Conservation (phyloP, 2,113 vertebrate species). For the Aldabrachelys gigantea region DNA sequence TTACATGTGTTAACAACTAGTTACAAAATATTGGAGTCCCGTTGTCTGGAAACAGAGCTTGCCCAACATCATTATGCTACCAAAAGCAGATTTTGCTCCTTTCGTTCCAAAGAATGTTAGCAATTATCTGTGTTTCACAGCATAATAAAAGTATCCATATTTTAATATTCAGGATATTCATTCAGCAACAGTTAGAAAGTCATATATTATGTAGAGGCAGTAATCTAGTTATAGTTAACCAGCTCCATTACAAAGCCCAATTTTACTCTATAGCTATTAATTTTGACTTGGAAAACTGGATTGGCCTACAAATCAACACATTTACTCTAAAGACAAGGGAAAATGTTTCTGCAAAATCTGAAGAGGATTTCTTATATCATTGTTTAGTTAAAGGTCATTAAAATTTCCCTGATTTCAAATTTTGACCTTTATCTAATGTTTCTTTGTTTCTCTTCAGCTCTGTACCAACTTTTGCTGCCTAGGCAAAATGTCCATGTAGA, state of each 20-base stretch:
- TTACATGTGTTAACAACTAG: slow-evolving; percentile 50
- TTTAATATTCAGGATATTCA: slow-evolving; percentile 52
- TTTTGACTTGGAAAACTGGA: background rate
- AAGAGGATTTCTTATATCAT: background rate
- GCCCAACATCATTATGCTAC: slow-evolving; percentile 59
- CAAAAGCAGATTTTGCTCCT: slow-evolving; percentile 60
- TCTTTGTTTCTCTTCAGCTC: background rate
- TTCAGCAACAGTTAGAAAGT: slow-evolving; percentile 40
- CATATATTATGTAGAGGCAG: background rate
- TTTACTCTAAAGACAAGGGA: background rate
- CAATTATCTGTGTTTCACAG: slow-evolving; percentile 66
- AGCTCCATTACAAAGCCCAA: background rate
- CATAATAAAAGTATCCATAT: slow-evolving; percentile 41
- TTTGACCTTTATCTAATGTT: background rate
- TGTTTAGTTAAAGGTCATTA: background rate
- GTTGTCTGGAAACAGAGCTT: slow-evolving; percentile 53
- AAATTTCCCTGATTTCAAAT: background rate
- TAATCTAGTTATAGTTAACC: background rate
- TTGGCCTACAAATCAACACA: background rate
- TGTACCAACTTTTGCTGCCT: background rate
- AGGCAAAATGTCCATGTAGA: background rate
- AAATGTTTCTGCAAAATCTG: background rate
- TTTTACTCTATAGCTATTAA: background rate
- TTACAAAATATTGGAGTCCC: slow-evolving; percentile 54
- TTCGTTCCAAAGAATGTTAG: slow-evolving; percentile 56